These are phyloP conservation scores for Ptiloglossa arizonensis DNA, from an alignment of 1,140 invertebrate species.

Conservation along the genomic window DNA sequence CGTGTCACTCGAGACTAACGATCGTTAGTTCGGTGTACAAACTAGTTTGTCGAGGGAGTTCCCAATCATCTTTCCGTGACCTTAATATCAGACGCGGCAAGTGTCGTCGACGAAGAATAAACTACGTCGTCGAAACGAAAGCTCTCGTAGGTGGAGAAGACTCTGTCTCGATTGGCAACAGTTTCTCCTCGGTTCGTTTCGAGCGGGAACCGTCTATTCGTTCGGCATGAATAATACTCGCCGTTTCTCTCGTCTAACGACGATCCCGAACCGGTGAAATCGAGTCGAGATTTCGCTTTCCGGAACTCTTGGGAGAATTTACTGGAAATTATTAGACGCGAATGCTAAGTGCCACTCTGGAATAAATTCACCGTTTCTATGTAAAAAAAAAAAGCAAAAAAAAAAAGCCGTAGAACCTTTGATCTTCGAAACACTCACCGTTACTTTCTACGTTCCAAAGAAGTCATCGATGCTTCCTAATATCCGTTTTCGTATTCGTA, in stretches of 20 bases:
- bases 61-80: background rate
- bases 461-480: too few species aligned
- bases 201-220: background rate
- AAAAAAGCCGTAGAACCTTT: too few species aligned
- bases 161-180: background rate
- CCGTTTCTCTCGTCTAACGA: background rate
- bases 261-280: background rate
- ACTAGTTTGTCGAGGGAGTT: background rate
- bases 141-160: background rate
- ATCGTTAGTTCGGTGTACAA: conserved; percentile 6
- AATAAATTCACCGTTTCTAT: too few species aligned
- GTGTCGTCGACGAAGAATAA: conserved; percentile 14
- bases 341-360: too few species aligned
- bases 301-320: background rate
- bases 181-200: background rate
- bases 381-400: too few species aligned
- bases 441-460: too few species aligned
- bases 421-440: too few species aligned
- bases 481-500: too few species aligned
- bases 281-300: background rate
- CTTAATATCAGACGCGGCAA: background rate
- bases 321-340: background rate
- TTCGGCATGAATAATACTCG: background rate
- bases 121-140: background rate
- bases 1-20: background rate